Percentiles rank a stretch among this genome's conserved stretches.
Evolutionary conservation across 1,140 invertebrate species (phyloP).

Genomic region (Tetramorium alpestre): DNA sequence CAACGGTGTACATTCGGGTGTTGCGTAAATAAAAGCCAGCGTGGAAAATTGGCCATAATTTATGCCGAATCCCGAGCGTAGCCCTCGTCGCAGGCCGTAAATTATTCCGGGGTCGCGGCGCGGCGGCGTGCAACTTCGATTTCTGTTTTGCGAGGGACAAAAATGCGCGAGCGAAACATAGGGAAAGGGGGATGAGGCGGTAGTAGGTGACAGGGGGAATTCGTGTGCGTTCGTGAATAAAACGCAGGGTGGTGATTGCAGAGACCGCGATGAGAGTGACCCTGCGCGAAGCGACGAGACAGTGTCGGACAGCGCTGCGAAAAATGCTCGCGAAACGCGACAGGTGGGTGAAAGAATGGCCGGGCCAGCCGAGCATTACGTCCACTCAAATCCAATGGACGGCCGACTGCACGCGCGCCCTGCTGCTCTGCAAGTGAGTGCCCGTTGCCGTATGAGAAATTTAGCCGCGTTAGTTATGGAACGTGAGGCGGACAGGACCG

Average conservation of each 20-base stretch:
- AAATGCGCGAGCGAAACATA: constrained; percentile 32
- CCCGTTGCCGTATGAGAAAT: constrained; percentile 50
- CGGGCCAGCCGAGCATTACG: constrained; percentile 91
- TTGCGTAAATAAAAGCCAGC: constrained; percentile 49
- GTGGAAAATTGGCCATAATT: constrained; percentile 58
- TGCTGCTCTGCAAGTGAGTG: constrained; percentile 88
- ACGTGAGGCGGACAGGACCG: constrained; percentile 6
- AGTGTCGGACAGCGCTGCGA: constrained; percentile 87
- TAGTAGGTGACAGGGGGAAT: background rate
- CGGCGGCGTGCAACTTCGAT: constrained; percentile 35
- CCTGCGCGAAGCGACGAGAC: constrained; percentile 86
- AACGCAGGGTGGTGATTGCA: constrained; percentile 64
- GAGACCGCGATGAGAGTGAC: constrained; percentile 88
- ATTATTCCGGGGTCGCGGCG: constrained; percentile 15
- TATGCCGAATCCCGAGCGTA: constrained; percentile 47
- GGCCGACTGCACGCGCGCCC: constrained; percentile 90
- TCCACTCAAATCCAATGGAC: constrained; percentile 93
- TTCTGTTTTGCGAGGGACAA: constrained; percentile 50
- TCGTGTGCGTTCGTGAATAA: background rate
- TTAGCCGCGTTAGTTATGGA: constrained; percentile 60
- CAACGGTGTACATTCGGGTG: constrained; percentile 7
- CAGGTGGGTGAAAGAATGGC: constrained; percentile 91
- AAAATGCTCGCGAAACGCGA: constrained; percentile 90
- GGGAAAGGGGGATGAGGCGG: too few species aligned
- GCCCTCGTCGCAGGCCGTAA: background rate